Evolutionary conservation across 2,113 vertebrate species (phyloP), one percentile per base, ranked within the genome.

Genomic region (Andinoacara biseriatus): DNA sequence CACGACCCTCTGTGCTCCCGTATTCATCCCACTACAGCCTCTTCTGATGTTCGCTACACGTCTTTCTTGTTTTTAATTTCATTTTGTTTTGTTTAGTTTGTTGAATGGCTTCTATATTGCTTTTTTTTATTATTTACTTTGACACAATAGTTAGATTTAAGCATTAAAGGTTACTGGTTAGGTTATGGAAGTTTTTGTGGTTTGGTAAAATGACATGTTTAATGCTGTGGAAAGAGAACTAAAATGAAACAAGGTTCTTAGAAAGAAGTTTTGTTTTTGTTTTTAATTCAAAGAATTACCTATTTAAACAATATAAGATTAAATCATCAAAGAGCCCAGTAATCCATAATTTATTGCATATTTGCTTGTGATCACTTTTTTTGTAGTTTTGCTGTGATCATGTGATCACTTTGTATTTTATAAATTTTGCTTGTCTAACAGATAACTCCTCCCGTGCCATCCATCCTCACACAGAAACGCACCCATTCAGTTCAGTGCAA

Each of bases 241-340:
- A 40, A 40, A 40, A 38, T 3, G 1, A 13, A 43, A 43, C 10
- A 43, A 40, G 38, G 38, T 43, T 4, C 31, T 35, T 38, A 38
- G 10, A 40, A 10, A 40, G 38, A 40, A 10, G 38, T 38, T 7
- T 35, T 8, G 6, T 35, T 35, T 35, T 40, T 3, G 3, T 38
- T 38, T 40, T 40, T 11, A 10, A 40, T 0, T 62, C 31, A 20
- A 38, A 62, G 0, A 5, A 63, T 5, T 33, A 38, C 33, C 33
- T 38, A 38, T 63, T 33, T 38, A 38, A 62, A 38, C 20, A 38
- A 38, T 38, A 18, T 62, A 62, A 38, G 9, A 20, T 11, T 22
- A 0, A 0, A 22, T 38, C 0, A 2, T 40, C 0, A 0, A 11
- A 38, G 18, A 35, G 31, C 31, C 17, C 59, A 61, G 20, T 63